Conservation (phyloP, 2,888 invertebrate species). For the Bimastos eiseni region DNA sequence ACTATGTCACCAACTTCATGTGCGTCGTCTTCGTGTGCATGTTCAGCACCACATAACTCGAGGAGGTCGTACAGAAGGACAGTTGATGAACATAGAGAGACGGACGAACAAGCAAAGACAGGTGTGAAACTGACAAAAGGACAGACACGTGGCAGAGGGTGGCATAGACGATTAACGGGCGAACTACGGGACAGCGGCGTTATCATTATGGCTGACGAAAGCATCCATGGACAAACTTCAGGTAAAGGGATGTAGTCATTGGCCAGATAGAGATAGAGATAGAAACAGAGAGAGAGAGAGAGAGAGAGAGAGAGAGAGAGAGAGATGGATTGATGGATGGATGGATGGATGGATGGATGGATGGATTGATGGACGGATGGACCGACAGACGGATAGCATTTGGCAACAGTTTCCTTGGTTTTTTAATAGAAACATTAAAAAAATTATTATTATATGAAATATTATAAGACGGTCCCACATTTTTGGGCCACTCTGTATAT, state of each 20-base stretch:
- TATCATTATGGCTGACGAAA: not conserved
- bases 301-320: not conserved
- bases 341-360: no score
- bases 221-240: not conserved
- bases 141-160: not conserved
- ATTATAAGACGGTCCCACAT: no score
- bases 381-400: no score
- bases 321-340: no score
- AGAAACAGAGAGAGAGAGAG: not conserved
- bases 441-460: no score
- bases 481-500: no score
- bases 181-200: no score
- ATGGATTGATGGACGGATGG: no score
- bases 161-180: no score
- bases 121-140: not conserved
- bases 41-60: not conserved
- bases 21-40: not conserved
- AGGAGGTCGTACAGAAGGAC: not conserved
- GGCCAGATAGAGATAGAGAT: not conserved
- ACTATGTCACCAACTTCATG: not conserved
- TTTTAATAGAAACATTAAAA: no score
- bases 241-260: not conserved
- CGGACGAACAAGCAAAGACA: not conserved
- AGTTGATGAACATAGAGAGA: not conserved
- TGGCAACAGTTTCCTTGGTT: no score